Percentiles rank a stretch among this genome's conserved stretches.
Conservation (phyloP, 2,888 invertebrate species). For the Herminia tarsipennalis region DNA sequence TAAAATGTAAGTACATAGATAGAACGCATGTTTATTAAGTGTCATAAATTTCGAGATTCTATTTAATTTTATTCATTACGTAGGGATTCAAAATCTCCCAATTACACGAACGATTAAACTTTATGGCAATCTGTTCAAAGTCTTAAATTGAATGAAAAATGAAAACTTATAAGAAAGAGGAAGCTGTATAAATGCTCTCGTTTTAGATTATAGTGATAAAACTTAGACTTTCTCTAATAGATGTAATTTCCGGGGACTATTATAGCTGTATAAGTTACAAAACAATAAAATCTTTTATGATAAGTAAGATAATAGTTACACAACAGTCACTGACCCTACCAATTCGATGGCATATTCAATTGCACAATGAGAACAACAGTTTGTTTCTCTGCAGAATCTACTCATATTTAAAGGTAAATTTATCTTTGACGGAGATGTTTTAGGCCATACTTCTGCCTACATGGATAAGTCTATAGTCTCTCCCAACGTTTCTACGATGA, state of each 20-base stretch:
- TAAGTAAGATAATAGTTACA: slow-evolving; percentile 26
- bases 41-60: too few species aligned
- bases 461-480: too few species aligned
- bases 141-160: not conserved
- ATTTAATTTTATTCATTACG: too few species aligned
- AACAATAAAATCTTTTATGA: slow-evolving; percentile 30
- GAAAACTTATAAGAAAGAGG: not conserved
- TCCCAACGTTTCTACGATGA: too few species aligned
- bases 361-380: slow-evolving; percentile 7
- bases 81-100: too few species aligned
- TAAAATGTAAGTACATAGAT: not conserved
- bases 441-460: too few species aligned
- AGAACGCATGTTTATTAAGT: too few species aligned
- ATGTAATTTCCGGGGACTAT: slow-evolving; percentile 29
- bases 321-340: slow-evolving; percentile 31
- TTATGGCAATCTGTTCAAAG: too few species aligned
- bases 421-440: too few species aligned
- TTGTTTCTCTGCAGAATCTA: too few species aligned
- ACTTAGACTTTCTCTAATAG: slow-evolving; percentile 30
- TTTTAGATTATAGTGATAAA: slow-evolving; percentile 15
- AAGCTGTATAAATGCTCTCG: not conserved
- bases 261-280: slow-evolving; percentile 18
- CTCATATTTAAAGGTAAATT: too few species aligned
- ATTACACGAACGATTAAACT: too few species aligned
- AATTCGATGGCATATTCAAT: slow-evolving; percentile 10